phyloP scores from a whole-genome alignment of 2,797 vertebrate species.

The Emys orbicularis region DNA sequence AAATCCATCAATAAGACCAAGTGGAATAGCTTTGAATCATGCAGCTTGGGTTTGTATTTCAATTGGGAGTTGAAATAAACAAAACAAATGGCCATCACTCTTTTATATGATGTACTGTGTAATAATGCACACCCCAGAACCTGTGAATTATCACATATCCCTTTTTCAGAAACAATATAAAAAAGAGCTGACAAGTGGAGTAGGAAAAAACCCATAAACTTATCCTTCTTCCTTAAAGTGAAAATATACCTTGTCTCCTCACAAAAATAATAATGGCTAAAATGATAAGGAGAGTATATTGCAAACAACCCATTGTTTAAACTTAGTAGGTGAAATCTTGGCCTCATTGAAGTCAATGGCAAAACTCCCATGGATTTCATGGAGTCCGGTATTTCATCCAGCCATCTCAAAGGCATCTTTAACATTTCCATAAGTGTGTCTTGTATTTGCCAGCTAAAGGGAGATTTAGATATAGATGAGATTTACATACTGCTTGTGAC shows the following conservation, averaged over 20 bases:
- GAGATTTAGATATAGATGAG: rapidly evolving
- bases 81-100: neutral
- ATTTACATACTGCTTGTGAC: rapidly evolving
- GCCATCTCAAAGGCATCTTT: neutral
- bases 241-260: neutral
- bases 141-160: neutral
- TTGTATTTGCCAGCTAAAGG: rapidly evolving
- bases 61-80: neutral
- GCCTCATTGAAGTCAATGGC: neutral
- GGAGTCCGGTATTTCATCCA: neutral
- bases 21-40: neutral
- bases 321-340: neutral
- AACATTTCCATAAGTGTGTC: neutral
- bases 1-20: neutral
- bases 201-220: rapidly evolving
- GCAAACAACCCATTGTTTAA: neutral
- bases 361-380: neutral
- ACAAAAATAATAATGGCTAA: neutral
- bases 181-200: neutral
- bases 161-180: neutral
- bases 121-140: neutral
- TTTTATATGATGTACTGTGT: neutral
- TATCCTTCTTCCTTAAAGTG: neutral
- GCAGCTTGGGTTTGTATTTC: neutral
- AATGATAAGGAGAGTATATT: neutral